A percentile compares a stretch with the other conserved stretches of the same genome.
These are phyloP conservation scores for Epinephelus malabaricus DNA, from an alignment of 2,797 vertebrate genomes.

Conservation along the genomic window DNA sequence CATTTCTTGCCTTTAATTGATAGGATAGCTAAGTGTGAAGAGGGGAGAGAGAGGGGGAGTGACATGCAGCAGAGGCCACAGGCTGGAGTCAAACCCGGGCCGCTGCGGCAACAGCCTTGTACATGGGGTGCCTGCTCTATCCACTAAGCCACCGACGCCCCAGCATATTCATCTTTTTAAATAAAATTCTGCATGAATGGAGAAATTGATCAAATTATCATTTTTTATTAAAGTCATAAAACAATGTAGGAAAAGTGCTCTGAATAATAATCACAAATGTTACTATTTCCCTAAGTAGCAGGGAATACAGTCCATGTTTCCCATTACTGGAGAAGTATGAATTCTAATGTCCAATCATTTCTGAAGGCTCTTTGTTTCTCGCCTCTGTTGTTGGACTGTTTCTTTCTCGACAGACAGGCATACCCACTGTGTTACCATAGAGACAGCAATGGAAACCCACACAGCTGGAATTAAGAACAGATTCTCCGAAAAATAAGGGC, in stretches of 20 bases:
- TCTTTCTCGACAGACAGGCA: slow-evolving; percentile 47
- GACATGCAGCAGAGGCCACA: too few relatives aligned
- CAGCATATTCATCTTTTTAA: neutral
- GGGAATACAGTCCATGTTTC: slow-evolving; percentile 20
- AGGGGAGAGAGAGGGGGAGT: too few relatives aligned
- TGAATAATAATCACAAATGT: slow-evolving; percentile 8
- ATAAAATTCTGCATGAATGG: slow-evolving; percentile 2
- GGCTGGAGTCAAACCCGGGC: too few relatives aligned
- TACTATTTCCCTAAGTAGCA: neutral
- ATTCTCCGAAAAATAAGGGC: slow-evolving; percentile 36
- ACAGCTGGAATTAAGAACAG: slow-evolving; percentile 53
- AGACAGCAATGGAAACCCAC: slow-evolving; percentile 55
- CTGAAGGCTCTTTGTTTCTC: slow-evolving; percentile 64
- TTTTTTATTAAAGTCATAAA: neutral
- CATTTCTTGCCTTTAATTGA: too few relatives aligned
- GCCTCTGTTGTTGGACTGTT: slow-evolving; percentile 36
- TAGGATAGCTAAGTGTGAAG: too few relatives aligned
- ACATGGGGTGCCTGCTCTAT: too few relatives aligned
- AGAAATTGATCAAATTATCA: neutral
- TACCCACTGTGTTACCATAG: slow-evolving; percentile 69
- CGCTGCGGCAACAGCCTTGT: too few relatives aligned
- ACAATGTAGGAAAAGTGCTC: neutral
- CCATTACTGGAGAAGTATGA: slow-evolving; percentile 27
- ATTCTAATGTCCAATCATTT: slow-evolving; percentile 58
- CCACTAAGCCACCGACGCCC: too few relatives aligned